Base-by-base conservation (phyloP, 2,888 invertebrate species). In the Suillia variegata region DNA sequence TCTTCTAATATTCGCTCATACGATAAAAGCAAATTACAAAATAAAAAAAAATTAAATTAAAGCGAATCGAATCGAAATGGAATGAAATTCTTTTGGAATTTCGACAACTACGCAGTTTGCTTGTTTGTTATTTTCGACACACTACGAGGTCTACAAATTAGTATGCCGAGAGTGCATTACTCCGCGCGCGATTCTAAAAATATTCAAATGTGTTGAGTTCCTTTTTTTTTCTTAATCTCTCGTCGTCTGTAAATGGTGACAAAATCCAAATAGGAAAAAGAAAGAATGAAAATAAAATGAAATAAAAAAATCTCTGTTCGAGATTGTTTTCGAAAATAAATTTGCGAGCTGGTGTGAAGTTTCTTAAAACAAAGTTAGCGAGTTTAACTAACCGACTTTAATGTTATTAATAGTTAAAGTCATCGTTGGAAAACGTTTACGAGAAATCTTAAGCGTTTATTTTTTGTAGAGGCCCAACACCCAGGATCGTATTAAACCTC, bases 131-230 rank as follows among this genome's bases (percentile, higher is more conserved):
- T 12, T 38, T 5, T 38, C 38, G 38, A n/a, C 38, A 38, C n/a
- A 38, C n/a, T n/a, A n/a, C n/a, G n/a, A n/a, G 15, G 38, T 10
- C n/a, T 38, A 13, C 15, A 33, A 52, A 52, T 52, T 52, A 34
- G 20, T 52, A 34, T 52, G 38, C 52, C 13, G 13, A 15, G 13
- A 34, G 52, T 33, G 52, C 52, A 34, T 52, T 34, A 20, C 52
- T 52, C 52, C 52, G 21, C n/a, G n/a, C n/a, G n/a, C n/a, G 17
- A 12, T 45, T 47, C 47, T 55, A 55, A 48, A 47, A 45, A 54
- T 54, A 54, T 54, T 54, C 47, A 54, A 54, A 54, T 47, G 54
- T 54, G 12, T 22, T 53, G 34, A n/a, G n/a, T 50, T 24, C 22
- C 26, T n/a, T 6, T 42, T 12, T 42, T 6, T 42, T 42, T 42